Percentiles rank a stretch among this genome's conserved stretches.
Evolutionary conservation across 1,140 invertebrate species (phyloP).

Genomic region (Apocrypta bakeri): DNA sequence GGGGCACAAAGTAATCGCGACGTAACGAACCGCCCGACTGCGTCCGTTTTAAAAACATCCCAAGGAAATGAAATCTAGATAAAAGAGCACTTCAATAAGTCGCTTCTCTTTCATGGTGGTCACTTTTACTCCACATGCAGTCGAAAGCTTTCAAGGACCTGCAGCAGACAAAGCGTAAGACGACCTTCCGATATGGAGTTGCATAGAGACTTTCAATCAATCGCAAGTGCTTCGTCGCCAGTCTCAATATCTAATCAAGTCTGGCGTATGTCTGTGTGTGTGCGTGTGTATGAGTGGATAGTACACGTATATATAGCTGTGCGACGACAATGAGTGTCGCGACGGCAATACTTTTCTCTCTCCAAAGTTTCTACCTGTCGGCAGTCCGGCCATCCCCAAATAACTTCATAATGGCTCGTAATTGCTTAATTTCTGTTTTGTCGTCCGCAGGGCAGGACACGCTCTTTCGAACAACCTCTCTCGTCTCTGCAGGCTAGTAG

Average conservation of each 20-base stretch:
- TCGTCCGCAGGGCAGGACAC: conserved; percentile 34
- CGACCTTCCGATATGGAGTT: conserved; percentile 29
- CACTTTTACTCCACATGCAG: conserved; percentile 33
- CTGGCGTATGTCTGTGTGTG: background rate
- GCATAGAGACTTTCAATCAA: conserved; percentile 32
- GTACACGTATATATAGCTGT: background rate
- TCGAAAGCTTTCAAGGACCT: conserved; percentile 45
- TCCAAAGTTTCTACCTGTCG: background rate
- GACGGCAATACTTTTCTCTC: background rate
- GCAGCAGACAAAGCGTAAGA: background rate
- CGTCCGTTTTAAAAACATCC: too few species aligned
- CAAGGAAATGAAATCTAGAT: background rate
- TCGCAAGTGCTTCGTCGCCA: conserved; percentile 10
- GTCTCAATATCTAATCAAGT: conserved; percentile 33
- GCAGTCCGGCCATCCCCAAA: background rate
- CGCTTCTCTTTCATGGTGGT: conserved; percentile 16
- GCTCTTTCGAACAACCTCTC: background rate
- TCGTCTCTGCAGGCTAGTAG: conserved; percentile 4
- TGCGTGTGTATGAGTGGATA: background rate
- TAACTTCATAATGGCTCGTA: conserved; percentile 64
- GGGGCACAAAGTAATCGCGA: background rate
- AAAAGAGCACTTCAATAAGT: background rate
- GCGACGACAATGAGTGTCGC: background rate
- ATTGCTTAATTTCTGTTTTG: conserved; percentile 70
- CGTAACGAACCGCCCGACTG: too few species aligned